These are phyloP conservation scores for Drosophila saltans DNA, from an alignment of 1,140 invertebrate species.

Conservation along the genomic window DNA sequence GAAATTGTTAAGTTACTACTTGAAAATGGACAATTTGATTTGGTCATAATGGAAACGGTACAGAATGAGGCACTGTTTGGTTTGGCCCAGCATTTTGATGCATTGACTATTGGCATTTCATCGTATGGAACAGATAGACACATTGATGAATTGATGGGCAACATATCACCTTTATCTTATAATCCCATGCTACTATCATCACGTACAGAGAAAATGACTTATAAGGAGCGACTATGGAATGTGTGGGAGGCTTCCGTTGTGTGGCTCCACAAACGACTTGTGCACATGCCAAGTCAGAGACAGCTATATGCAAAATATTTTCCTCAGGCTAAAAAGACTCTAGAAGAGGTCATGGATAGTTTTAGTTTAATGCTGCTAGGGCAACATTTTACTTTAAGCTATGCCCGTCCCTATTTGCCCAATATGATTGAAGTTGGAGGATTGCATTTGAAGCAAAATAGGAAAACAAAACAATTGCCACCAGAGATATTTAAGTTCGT, in stretches of 20 bases:
- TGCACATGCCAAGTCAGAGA: constrained; percentile 71
- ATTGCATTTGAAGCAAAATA: constrained; percentile 84
- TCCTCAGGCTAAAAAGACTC: constrained; percentile 28
- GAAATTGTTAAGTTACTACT: constrained; percentile 44
- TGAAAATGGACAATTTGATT: constrained; percentile 59
- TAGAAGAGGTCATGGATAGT: constrained; percentile 79
- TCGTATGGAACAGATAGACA: constrained; percentile 71
- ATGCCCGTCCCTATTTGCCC: constrained; percentile 84
- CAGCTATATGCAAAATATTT: constrained; percentile 82
- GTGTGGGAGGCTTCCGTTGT: constrained; percentile 46
- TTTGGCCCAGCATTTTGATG: constrained; percentile 70
- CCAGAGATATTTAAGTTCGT: constrained; percentile 84
- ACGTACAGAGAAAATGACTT: constrained; percentile 82
- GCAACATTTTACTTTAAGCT: constrained; percentile 85
- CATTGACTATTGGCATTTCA: constrained; percentile 68
- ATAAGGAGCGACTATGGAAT: constrained; percentile 83
- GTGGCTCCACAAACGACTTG: constrained; percentile 44
- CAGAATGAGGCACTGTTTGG: constrained; percentile 72
- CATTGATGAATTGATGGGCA: constrained; percentile 72
- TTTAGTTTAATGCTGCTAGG: constrained; percentile 85
- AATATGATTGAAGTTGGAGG: constrained; percentile 84
- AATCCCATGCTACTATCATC: constrained; percentile 72
- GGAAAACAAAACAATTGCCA: constrained; percentile 79
- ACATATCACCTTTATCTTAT: constrained; percentile 73
- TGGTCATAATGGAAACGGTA: constrained; percentile 71